A percentile compares a stretch with the other conserved stretches of the same genome.
Evolutionary conservation across 1,140 invertebrate genomes (phyloP).

Genomic region (Druon quercuslanigerum): DNA sequence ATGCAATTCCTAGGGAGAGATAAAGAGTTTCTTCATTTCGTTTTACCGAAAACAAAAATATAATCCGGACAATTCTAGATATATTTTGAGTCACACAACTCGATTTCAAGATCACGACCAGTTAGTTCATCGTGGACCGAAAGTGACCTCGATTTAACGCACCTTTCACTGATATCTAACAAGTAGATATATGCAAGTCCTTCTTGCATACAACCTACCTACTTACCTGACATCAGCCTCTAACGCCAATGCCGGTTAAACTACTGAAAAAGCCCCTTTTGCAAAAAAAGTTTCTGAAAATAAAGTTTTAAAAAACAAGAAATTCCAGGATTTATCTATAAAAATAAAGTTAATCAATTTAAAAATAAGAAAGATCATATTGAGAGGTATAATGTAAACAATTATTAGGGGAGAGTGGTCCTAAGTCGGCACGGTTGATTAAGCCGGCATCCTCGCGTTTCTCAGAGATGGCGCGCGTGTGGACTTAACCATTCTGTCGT

Average conservation of each 20-base stretch:
- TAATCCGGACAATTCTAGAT: not conserved
- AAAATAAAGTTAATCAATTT: too few species aligned
- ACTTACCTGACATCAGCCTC: slow-evolving; percentile 39
- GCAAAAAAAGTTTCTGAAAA: too few species aligned
- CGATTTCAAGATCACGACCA: slow-evolving; percentile 75
- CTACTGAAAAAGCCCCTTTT: too few species aligned
- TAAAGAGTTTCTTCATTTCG: slow-evolving; percentile 18
- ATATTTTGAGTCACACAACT: slow-evolving; percentile 50
- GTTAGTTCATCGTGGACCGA: slow-evolving; percentile 65
- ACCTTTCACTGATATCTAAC: slow-evolving; percentile 67
- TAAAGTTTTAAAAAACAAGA: too few species aligned
- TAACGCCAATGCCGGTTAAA: not conserved
- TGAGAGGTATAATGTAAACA: too few species aligned
- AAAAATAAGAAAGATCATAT: too few species aligned
- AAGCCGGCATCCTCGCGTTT: too few species aligned
- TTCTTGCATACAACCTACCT: slow-evolving; percentile 30
- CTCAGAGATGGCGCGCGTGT: too few species aligned
- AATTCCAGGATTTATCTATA: too few species aligned
- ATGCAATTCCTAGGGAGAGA: slow-evolving; percentile 1
- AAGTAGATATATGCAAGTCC: slow-evolving; percentile 30
- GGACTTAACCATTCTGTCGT: too few species aligned
- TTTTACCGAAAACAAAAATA: not conserved
- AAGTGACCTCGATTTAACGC: slow-evolving; percentile 71
- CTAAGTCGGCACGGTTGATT: too few species aligned
- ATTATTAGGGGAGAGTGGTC: too few species aligned